Base-by-base conservation (phyloP, 2,888 invertebrate species). In the Falcaria lacertinaria region DNA sequence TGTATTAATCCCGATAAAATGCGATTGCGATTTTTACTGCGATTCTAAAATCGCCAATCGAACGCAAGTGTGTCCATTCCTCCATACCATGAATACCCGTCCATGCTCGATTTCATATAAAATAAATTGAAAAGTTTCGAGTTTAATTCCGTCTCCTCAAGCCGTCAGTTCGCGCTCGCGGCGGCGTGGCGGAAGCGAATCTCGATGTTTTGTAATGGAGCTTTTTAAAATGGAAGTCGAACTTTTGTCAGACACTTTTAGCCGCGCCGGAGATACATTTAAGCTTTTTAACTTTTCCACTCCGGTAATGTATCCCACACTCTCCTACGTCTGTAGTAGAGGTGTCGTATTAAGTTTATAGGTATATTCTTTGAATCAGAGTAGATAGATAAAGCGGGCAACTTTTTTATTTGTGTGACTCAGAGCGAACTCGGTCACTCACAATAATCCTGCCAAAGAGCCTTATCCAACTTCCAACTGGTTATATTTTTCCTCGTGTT, bases 201-300 rank as follows among this genome's bases (percentile, higher is more conserved):
- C 89, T 81, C 87, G 84, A 89, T 89, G 89, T 89, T 89, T 88
- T 87, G 88, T 88, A 88, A 88, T 89, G 88, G 88, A 87, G 88
- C 89, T 89, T 88, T 89, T 89, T 89, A 89, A 88, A 89, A 89
- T 88, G 87, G 84, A 84, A 88, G 84, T 85, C 87, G 87, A 89
- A 89, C 88, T 88, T 89, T 88, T 88, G 89, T 89, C 87, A 87
- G 88, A 88, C 85, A 87, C 89, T 89, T 88, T 88, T 87, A 88
- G 89, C 88, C 86, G 82, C 80, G 83, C 80, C 80, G 75, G 86
- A 85, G 86, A 88, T 88, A 89, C 89, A 88, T 89, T 89, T 89
- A 89, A 88, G 88, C 89, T 88, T 88, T 89, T 88, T 88, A 89
- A 89, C 89, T 89, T 89, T 89, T 86, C 87, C 86, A 87, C 87